Conservation (phyloP, 1,140 invertebrate species). For the Drosophila guanche region DNA sequence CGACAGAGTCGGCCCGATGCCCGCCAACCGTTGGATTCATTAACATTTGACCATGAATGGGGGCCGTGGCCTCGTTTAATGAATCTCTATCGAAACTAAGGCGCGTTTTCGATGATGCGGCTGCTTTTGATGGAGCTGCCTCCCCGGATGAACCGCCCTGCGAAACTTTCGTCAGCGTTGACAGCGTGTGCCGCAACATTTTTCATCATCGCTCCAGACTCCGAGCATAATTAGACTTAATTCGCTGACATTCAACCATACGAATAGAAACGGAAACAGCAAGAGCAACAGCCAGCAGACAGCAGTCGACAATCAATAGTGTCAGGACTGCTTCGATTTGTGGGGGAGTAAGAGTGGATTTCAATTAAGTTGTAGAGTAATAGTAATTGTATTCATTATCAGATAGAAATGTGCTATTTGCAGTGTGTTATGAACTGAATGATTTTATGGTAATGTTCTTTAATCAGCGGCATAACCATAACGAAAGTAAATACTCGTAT, state of each 20-base stretch:
- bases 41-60: constrained; percentile 68
- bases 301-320: constrained; percentile 33
- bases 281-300: constrained; percentile 2
- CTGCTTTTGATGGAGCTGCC: constrained; percentile 50
- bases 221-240: constrained; percentile 71
- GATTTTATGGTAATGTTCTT: constrained; percentile 36
- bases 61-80: constrained; percentile 56
- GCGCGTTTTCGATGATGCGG: constrained; percentile 57
- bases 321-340: constrained; percentile 27
- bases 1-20: constrained; percentile 4
- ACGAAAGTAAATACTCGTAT: no score
- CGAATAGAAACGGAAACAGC: no score
- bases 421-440: constrained; percentile 36
- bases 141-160: neutral
- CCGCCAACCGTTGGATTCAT: constrained; percentile 54
- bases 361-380: constrained; percentile 40
- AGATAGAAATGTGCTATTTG: constrained; percentile 14
- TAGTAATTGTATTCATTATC: constrained; percentile 47
- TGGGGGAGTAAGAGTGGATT: constrained; percentile 10
- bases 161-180: constrained; percentile 50
- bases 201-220: constrained; percentile 55
- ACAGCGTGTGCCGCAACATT: constrained; percentile 70
- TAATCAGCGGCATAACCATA: constrained; percentile 24
- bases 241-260: constrained; percentile 65
- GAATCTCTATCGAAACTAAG: constrained; percentile 62